Conservation (phyloP, 2,797 vertebrate genomes). For the Linurgus olivaceus region DNA sequence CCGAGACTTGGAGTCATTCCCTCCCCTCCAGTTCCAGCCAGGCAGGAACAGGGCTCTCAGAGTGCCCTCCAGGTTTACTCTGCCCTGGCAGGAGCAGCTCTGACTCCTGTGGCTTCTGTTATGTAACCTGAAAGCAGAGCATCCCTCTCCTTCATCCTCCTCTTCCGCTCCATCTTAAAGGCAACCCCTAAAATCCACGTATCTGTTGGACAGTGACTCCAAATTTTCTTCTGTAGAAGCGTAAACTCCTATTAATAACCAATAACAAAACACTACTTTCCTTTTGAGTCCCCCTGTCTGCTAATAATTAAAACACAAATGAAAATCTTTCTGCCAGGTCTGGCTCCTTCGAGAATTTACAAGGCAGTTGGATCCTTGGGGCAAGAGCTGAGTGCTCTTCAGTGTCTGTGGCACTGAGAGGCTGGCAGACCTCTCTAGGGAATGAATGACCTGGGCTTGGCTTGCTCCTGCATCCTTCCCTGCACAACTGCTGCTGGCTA, state of each 20-base stretch:
- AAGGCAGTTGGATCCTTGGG: background rate
- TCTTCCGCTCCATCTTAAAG: background rate
- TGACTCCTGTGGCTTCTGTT: background rate
- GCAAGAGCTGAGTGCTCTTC: background rate
- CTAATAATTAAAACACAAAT: background rate
- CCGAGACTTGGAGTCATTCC: background rate
- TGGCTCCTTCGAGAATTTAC: background rate
- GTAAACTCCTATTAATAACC: background rate
- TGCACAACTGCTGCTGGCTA: background rate
- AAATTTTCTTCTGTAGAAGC: background rate
- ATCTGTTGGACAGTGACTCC: background rate
- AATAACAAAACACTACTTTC: background rate
- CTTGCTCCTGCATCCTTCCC: background rate
- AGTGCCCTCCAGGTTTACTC: background rate
- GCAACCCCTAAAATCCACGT: background rate
- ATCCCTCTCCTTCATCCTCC: background rate
- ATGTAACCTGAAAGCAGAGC: background rate
- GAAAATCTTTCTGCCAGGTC: background rate
- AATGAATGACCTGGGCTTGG: background rate
- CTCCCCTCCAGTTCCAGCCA: background rate
- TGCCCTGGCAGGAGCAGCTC: background rate
- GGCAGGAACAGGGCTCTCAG: background rate
- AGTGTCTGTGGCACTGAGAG: background rate
- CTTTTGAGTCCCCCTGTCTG: background rate
- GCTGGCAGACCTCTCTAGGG: background rate